phyloP scores from a whole-genome alignment of 2,113 vertebrate species.

The Pseudolaguvia tuberculata region DNA sequence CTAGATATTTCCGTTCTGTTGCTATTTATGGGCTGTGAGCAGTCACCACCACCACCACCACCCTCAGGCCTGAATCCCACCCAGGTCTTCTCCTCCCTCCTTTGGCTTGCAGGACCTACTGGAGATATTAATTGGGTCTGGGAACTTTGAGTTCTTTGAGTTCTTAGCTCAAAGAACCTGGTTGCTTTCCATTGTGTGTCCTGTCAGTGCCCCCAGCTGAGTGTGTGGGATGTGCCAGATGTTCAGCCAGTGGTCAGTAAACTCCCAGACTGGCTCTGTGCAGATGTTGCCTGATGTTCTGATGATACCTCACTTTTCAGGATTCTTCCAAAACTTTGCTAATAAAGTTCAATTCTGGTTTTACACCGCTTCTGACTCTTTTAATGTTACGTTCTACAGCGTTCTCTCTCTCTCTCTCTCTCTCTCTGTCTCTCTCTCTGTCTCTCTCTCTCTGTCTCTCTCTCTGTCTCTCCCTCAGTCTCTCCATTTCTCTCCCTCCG shows the following conservation, averaged over 20 bases:
- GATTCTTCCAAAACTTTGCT: constrained; percentile 27
- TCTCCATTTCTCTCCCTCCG: not conserved
- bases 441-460: too few relatives aligned
- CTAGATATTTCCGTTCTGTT: too few relatives aligned
- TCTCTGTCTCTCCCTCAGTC: not conserved
- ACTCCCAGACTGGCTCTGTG: not conserved
- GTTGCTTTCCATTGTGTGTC: too few relatives aligned
- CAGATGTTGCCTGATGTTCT: constrained; percentile 36
- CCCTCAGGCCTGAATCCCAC: too few relatives aligned
- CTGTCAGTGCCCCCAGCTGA: too few relatives aligned
- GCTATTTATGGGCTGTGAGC: not conserved
- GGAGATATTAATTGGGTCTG: not conserved
- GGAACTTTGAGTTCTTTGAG: too few relatives aligned
- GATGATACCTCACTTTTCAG: constrained; percentile 24
- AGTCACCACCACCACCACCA: too few relatives aligned
- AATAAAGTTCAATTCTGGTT: constrained; percentile 36
- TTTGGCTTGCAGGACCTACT: not conserved
- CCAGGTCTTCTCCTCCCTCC: not conserved
- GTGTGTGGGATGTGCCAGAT: too few relatives aligned
- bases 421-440: not conserved
- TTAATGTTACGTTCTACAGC: not conserved
- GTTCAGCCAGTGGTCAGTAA: too few relatives aligned
- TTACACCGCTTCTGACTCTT: not conserved
- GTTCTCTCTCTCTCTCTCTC: not conserved
- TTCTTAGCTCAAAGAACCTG: too few relatives aligned